phyloP scores from a whole-genome alignment of 2,888 invertebrate genomes.

The Creontiades dilutus region DNA sequence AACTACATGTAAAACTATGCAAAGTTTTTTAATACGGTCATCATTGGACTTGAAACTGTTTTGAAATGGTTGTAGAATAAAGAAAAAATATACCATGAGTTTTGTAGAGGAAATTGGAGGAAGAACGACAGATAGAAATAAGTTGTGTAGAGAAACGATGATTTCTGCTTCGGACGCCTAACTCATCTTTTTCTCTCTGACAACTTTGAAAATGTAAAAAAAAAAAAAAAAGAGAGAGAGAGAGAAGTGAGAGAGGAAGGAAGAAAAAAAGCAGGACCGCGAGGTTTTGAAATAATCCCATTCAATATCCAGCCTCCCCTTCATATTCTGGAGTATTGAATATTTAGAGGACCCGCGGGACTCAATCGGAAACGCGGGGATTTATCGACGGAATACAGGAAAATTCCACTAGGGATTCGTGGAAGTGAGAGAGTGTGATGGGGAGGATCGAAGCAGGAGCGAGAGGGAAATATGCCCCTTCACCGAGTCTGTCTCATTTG shows the following conservation, averaged over 20 bases:
- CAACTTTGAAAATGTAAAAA: slow-evolving; percentile 4
- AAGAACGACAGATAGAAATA: not conserved
- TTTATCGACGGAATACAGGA: slow-evolving; percentile 53
- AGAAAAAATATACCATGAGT: not conserved
- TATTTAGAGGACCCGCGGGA: slow-evolving; percentile 54
- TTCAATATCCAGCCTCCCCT: slow-evolving; percentile 41
- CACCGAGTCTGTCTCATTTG: slow-evolving; percentile 46
- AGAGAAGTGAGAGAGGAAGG: not conserved
- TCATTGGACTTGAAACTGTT: too few relatives aligned
- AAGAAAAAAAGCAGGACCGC: slow-evolving; percentile 7
- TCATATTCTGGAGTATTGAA: slow-evolving; percentile 51
- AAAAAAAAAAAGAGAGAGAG: not conserved
- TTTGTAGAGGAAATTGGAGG: not conserved
- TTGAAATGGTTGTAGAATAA: too few relatives aligned
- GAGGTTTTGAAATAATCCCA: slow-evolving; percentile 43
- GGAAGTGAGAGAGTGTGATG: not conserved
- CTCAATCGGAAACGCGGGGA: slow-evolving; percentile 47
- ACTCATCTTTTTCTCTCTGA: not conserved
- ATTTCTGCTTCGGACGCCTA: not conserved
- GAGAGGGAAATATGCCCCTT: not conserved
- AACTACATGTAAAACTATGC: too few relatives aligned
- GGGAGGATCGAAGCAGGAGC: not conserved
- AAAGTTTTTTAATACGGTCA: too few relatives aligned
- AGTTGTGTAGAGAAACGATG: not conserved
- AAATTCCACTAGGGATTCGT: slow-evolving; percentile 39